Evolutionary conservation across 2,888 invertebrate genomes (phyloP).

Genomic region (Willowsia nigromaculata): DNA sequence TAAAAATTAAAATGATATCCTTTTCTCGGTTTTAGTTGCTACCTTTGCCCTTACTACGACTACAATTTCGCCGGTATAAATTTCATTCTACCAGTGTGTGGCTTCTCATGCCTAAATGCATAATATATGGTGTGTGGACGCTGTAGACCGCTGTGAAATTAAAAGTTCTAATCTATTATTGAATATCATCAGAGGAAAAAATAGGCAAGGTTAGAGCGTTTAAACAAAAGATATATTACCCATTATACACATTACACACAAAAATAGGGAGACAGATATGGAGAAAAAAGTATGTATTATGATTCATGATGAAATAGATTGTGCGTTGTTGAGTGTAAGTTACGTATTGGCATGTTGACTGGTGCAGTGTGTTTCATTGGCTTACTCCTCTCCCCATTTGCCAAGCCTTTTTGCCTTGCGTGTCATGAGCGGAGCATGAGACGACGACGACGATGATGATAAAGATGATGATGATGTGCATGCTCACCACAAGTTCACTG

Average conservation of each 20-base stretch:
- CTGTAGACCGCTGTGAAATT: conserved; percentile 33
- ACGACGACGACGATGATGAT: conserved; percentile 34
- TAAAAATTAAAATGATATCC: conserved; percentile 8
- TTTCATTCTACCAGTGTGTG: neutral
- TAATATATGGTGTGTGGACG: conserved; percentile 37
- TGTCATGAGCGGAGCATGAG: conserved; percentile 51
- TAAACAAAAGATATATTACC: neutral
- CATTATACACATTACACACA: neutral
- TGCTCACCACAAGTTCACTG: conserved; percentile 61
- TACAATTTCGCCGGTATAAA: neutral
- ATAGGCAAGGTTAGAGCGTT: neutral
- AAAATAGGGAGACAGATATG: neutral
- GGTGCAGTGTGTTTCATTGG: conserved; percentile 59
- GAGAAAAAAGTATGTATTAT: neutral
- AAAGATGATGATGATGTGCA: conserved; percentile 51
- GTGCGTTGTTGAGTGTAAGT: neutral
- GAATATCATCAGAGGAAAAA: neutral
- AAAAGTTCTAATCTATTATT: conserved; percentile 42
- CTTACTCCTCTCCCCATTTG: conserved; percentile 34
- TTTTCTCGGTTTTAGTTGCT: neutral
- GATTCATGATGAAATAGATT: neutral
- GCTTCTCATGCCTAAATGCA: neutral
- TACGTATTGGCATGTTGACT: conserved; percentile 22
- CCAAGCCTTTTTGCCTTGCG: conserved; percentile 71
- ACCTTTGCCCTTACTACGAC: neutral